Evolutionary conservation across 2,797 vertebrate genomes (phyloP).

Genomic region (Xiphorhynchus erythropygius): DNA sequence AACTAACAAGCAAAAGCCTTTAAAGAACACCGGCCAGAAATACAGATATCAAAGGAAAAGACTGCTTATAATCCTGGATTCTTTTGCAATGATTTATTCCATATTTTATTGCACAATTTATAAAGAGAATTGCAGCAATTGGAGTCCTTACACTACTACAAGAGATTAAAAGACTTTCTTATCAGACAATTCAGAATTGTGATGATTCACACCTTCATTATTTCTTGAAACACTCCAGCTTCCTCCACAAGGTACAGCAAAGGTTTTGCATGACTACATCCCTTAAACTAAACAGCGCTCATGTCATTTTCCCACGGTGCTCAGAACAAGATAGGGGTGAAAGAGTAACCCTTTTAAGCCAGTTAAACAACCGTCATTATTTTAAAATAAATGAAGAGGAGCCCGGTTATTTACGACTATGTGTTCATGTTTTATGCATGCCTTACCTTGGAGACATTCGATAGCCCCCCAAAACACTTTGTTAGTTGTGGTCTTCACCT

Average conservation of each 20-base stretch:
- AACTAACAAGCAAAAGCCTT: conserved; percentile 23
- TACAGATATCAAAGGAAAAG: conserved; percentile 29
- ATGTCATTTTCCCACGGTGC: conserved; percentile 64
- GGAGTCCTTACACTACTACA: not conserved
- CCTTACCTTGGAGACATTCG: conserved; percentile 41
- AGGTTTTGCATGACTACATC: conserved; percentile 66
- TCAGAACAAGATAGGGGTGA: conserved; percentile 55
- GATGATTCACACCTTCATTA: conserved; percentile 69
- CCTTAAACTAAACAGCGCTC: conserved; percentile 50
- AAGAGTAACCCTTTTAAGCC: conserved; percentile 65
- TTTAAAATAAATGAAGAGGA: conserved; percentile 63
- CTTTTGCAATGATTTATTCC: conserved; percentile 16
- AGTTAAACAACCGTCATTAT: conserved; percentile 59
- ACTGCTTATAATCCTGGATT: conserved; percentile 7
- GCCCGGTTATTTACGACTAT: conserved; percentile 48
- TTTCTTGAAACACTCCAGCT: conserved; percentile 62
- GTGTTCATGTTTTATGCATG: conserved; percentile 53
- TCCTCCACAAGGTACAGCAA: conserved; percentile 57
- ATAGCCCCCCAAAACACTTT: conserved; percentile 25
- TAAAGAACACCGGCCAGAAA: conserved; percentile 27
- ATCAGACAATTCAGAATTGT: conserved; percentile 55
- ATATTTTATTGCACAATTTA: conserved; percentile 61
- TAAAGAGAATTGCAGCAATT: conserved; percentile 35
- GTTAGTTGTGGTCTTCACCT: conserved; percentile 13
- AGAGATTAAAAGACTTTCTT: conserved; percentile 66